These are phyloP conservation scores for Barnardius zonarius DNA, from an alignment of 2,113 vertebrate species.

Conservation along the genomic window DNA sequence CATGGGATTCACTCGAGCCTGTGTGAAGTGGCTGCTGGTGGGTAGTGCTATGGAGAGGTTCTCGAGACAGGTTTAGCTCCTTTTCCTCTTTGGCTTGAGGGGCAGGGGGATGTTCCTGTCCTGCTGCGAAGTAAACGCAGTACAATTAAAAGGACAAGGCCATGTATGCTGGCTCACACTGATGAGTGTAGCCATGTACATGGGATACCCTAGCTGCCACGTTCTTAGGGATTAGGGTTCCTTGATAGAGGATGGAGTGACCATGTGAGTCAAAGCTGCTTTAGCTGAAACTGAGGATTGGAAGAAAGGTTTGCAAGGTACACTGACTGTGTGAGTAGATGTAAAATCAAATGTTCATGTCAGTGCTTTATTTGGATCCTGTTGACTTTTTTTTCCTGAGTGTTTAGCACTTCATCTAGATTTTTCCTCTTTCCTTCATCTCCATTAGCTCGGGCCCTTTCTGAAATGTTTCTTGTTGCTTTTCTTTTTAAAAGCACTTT, in stretches of 20 bases:
- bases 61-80: background rate
- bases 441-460: background rate
- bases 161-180: rapidly evolving
- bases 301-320: background rate
- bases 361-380: background rate
- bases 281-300: background rate
- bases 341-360: background rate
- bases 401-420: background rate
- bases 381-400: background rate
- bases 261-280: background rate
- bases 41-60: background rate
- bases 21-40: background rate
- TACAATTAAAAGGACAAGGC: background rate
- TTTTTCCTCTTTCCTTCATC: background rate
- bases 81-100: background rate
- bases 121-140: background rate
- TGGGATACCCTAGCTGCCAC: background rate
- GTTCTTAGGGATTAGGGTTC: background rate
- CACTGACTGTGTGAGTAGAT: background rate
- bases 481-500: background rate
- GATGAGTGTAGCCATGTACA: rapidly evolving
- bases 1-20: background rate
- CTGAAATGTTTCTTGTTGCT: background rate
- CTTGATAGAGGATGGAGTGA: background rate
- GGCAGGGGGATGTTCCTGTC: background rate